Evolutionary conservation across 1,140 invertebrate genomes (phyloP).

Genomic region (Spodoptera frugiperda): DNA sequence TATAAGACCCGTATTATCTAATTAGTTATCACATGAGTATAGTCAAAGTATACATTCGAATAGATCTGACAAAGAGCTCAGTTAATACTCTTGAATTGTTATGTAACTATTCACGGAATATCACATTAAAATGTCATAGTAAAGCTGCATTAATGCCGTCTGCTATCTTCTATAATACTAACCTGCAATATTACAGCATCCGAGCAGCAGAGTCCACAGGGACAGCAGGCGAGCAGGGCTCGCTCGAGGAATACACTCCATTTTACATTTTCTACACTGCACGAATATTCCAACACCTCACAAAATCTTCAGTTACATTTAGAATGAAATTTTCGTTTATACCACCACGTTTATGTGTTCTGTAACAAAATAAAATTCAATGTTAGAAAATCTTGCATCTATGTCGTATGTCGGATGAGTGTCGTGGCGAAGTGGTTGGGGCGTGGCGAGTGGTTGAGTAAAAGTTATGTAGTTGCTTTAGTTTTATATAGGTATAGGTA

Average conservation of each 20-base stretch:
- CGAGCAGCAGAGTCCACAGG: slow-evolving; percentile 49
- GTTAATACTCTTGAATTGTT: too few relatives aligned
- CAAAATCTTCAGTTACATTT: slow-evolving; percentile 45
- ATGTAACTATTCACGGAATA: neutral
- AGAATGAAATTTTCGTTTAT: slow-evolving; percentile 32
- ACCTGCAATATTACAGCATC: slow-evolving; percentile 53
- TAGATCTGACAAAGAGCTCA: too few relatives aligned
- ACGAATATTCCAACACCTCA: slow-evolving; percentile 34
- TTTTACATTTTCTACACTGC: slow-evolving; percentile 51
- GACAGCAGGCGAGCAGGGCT: slow-evolving; percentile 42
- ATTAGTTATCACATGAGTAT: too few relatives aligned
- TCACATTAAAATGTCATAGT: neutral
- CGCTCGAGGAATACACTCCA: slow-evolving; percentile 42
- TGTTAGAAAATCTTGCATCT: slow-evolving; percentile 16
- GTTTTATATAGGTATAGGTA: too few relatives aligned
- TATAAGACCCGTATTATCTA: too few relatives aligned
- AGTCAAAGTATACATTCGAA: too few relatives aligned
- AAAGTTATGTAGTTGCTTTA: too few relatives aligned
- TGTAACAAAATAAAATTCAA: slow-evolving; percentile 37
- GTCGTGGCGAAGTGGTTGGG: too few relatives aligned
- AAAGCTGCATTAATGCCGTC: too few relatives aligned
- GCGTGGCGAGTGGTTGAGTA: too few relatives aligned
- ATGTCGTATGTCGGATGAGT: too few relatives aligned
- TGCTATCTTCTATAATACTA: neutral
- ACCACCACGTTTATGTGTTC: slow-evolving; percentile 23